Conservation (phyloP, 2,797 vertebrate species). For the Thamnophis elegans region DNA sequence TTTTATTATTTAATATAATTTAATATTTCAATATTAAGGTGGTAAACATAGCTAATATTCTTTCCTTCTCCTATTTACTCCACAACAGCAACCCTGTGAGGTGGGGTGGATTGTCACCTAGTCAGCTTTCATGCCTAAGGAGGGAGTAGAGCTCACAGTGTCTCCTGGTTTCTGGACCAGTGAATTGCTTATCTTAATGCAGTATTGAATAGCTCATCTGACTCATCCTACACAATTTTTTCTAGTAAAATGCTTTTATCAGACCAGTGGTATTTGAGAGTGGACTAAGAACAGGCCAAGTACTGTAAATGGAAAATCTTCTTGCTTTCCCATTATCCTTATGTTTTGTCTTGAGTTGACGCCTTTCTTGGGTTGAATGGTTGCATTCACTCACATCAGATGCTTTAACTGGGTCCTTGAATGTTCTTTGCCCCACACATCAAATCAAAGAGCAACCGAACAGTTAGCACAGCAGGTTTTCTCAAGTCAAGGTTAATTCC, state of each 20-base stretch:
- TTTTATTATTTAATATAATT: not conserved
- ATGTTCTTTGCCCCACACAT: not conserved
- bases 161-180: not conserved
- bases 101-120: not conserved
- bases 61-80: not conserved
- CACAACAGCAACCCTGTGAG: not conserved
- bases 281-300: not conserved
- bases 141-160: not conserved
- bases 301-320: not conserved
- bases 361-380: not conserved
- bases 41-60: not conserved
- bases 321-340: not conserved
- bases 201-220: not conserved
- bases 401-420: not conserved
- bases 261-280: not conserved
- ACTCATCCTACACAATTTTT: not conserved
- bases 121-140: not conserved
- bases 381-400: not conserved
- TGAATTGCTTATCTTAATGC: not conserved
- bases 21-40: not conserved
- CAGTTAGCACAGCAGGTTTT: not conserved
- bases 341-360: not conserved
- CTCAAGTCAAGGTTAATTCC: not conserved
- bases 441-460: not conserved
- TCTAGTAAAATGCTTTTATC: not conserved